Conservation (phyloP, 2,113 vertebrate species). For the Myrmophylax atrothorax region DNA sequence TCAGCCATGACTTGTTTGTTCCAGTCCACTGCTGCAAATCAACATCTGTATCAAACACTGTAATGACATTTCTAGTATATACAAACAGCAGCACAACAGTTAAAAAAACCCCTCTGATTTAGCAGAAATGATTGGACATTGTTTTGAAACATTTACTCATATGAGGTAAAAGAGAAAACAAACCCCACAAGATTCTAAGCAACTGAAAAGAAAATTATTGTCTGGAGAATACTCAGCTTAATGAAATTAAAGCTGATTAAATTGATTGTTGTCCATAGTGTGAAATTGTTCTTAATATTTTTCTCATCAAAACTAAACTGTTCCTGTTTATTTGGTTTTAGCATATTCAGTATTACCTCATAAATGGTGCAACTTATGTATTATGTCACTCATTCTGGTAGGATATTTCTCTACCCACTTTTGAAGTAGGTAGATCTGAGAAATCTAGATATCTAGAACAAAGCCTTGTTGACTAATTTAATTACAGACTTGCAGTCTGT, state of each 20-base stretch:
- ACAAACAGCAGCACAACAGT: neutral
- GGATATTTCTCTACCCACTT: conserved; percentile 91
- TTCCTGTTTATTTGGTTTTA: neutral
- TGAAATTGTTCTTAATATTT: neutral
- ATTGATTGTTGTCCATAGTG: neutral
- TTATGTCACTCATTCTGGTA: conserved; percentile 83
- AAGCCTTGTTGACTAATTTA: conserved; percentile 70
- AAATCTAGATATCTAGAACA: conserved; percentile 73
- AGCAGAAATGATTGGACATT: neutral
- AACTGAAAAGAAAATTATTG: neutral
- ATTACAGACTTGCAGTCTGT: conserved; percentile 85
- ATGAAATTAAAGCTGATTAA: neutral
- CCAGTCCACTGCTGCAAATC: neutral
- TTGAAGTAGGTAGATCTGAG: conserved; percentile 78
- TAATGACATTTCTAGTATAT: neutral
- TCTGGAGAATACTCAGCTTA: neutral
- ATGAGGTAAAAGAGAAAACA: neutral
- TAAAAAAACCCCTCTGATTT: neutral
- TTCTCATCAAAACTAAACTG: neutral
- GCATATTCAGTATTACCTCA: neutral
- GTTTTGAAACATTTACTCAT: neutral
- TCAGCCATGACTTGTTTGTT: neutral
- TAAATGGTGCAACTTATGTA: neutral
- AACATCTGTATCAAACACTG: neutral
- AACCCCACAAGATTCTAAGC: neutral